Evolutionary conservation across 2,113 vertebrate species (phyloP), one percentile per base, ranked within the genome.

Genomic region (Carettochelys insculpta): DNA sequence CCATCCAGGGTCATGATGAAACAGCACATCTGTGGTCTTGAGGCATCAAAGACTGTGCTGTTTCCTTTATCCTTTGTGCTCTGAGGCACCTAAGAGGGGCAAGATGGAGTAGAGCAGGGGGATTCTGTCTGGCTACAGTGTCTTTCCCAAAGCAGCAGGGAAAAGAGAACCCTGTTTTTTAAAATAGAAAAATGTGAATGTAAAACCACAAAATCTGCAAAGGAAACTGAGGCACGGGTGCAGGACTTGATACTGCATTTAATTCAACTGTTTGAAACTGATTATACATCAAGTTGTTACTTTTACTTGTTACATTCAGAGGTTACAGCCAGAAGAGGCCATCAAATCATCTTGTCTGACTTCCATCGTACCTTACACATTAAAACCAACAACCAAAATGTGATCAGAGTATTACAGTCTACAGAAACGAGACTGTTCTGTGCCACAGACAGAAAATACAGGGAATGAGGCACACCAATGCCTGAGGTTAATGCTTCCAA

Each of bases 121-220:
- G n/a, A n/a, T n/a, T n/a, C n/a, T n/a, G n/a, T n/a, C n/a, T n/a
- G n/a, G n/a, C n/a, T n/a, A n/a, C n/a, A n/a, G n/a, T n/a, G 79
- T 50, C 83, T 93, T 95, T 90, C 92, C 71, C 83, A 86, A 83
- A 93, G 79, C 71, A 47, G 56, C 87, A 89, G 81, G n/a, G 45
- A 82, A 88, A 79, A 86, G 43, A 89, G 87, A 89, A 94, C 58
- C 48, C 75, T 68, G n/a, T n/a, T 65, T 90, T 92, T 77, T 75
- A 54, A 94, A 22, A 48, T 45, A 86, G 89, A 52, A 89, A 86
- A 89, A 85, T 73, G 53, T 76, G 83, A 85, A 45, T 54, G 51
- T 76, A 52, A 56, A 53, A 22, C 52, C 71, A 31, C 41, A 24
- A 10, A 48, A 56, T 84, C 45, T 80, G 68, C 83, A 71, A 89